phyloP scores from a whole-genome alignment of 2,888 invertebrate genomes.

The Oxytorus armatus region DNA sequence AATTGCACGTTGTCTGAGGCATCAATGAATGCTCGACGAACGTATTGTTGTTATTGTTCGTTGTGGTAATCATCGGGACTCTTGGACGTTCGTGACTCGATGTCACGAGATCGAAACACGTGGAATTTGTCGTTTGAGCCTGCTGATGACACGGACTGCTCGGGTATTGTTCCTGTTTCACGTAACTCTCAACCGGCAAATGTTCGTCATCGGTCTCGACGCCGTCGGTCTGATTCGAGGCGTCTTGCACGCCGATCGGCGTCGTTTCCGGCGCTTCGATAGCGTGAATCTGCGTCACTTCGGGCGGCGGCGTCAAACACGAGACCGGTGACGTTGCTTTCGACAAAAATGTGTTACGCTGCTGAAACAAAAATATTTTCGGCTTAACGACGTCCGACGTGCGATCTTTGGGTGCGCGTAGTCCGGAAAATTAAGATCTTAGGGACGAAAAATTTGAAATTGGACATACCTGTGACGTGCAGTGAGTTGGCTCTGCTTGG shows the following conservation, averaged over 20 bases:
- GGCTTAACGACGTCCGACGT: too few species aligned
- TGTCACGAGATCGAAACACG: conserved; percentile 78
- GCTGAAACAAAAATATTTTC: conserved; percentile 70
- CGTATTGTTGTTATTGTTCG: conserved; percentile 33
- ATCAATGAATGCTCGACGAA: conserved; percentile 38
- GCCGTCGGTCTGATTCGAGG: conserved; percentile 93
- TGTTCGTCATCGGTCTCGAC: conserved; percentile 83
- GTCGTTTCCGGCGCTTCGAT: conserved; percentile 84
- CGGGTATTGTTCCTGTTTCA: conserved; percentile 79
- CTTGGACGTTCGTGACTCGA: conserved; percentile 68
- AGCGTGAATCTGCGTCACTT: conserved; percentile 84
- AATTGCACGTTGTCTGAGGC: conserved; percentile 24
- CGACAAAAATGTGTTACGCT: conserved; percentile 79
- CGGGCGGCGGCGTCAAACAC: conserved; percentile 88
- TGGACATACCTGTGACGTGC: conserved; percentile 80
- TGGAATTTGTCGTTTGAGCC: conserved; percentile 71
- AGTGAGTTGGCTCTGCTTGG: conserved; percentile 81
- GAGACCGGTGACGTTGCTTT: conserved; percentile 86
- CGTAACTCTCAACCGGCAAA: conserved; percentile 70
- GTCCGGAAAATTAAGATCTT: neutral
- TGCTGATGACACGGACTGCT: conserved; percentile 78
- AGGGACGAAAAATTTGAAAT: neutral
- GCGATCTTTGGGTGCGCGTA: too few species aligned
- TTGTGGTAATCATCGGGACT: conserved; percentile 27
- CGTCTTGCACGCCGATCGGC: conserved; percentile 90